phyloP scores from a whole-genome alignment of 64 coral and sea anemone genomes.

The Montipora cactus region DNA sequence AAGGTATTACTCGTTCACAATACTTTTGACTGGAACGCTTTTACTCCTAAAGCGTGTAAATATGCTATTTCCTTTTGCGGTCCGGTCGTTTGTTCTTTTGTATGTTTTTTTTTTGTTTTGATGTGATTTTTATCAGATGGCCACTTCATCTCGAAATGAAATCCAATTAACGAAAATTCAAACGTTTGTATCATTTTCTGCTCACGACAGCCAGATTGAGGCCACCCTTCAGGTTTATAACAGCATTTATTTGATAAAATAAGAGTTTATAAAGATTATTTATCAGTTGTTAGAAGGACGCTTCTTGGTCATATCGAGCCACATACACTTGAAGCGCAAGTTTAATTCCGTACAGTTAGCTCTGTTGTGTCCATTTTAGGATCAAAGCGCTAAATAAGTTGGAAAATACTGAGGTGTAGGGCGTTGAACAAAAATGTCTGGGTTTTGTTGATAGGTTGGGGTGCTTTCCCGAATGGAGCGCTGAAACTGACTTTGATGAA shows the following conservation, averaged over 20 bases:
- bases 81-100: constrained; percentile 30
- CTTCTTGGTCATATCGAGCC: background rate
- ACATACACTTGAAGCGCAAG: background rate
- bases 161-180: constrained; percentile 13
- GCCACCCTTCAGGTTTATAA: background rate
- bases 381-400: constrained; percentile 48
- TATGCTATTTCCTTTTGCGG: constrained; percentile 12
- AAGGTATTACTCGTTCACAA: constrained; percentile 4
- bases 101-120: constrained; percentile 20
- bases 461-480: constrained; percentile 8
- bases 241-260: background rate
- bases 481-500: background rate
- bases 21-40: background rate
- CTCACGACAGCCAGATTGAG: background rate
- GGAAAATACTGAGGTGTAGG: constrained; percentile 44
- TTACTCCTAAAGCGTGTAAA: background rate
- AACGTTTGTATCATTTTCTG: background rate
- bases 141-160: constrained; percentile 46
- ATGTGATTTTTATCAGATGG: constrained; percentile 46
- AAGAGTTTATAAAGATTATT: background rate
- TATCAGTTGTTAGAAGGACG: no score
- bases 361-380: background rate
- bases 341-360: background rate
- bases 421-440: constrained; percentile 35
- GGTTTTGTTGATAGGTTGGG: constrained; percentile 8